Evolutionary conservation across 1,140 invertebrate genomes (phyloP), one percentile per base, ranked within the genome.

Genomic region (Hylyphantes graminicola): DNA sequence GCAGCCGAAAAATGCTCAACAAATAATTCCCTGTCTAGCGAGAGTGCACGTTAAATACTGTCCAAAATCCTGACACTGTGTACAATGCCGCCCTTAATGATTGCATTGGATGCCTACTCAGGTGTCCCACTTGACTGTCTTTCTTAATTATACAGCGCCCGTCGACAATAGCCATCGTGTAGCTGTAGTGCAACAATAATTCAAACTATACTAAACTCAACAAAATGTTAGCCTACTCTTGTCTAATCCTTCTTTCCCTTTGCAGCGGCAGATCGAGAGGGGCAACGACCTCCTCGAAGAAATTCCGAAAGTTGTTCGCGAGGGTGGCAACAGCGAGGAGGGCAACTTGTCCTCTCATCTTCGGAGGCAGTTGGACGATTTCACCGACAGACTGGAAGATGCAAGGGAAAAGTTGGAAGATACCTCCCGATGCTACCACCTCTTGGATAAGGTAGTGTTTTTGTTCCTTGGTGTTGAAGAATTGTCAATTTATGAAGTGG

Each of bases 201-300:
- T n/a, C n/a, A n/a, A n/a, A n/a, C n/a, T n/a, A n/a, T n/a, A n/a
- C n/a, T n/a, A n/a, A n/a, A n/a, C n/a, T n/a, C n/a, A n/a, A n/a
- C n/a, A n/a, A n/a, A n/a, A n/a, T n/a, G n/a, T n/a, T n/a, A n/a
- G n/a, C n/a, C n/a, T n/a, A n/a, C n/a, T n/a, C n/a, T n/a, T n/a
- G n/a, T n/a, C 35, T 35, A 35, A 35, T 5, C 35, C 35, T 35
- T 5, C 1, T 51, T 17, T 64, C 57, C 59, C 70, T 17, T 70
- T 74, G 19, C 90, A 96, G 95, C 93, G 93, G 89, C 93, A 95
- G 89, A 91, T 96, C 88, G 94, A 95, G 88, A 95, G 95, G 89
- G 94, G 94, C 13, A 92, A 93, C 86, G 94, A 95, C 87, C 90
- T 96, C 68, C 90, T 94, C 86, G 93, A 95, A 88, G 94, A 94